phyloP scores from a whole-genome alignment of 2,888 invertebrate genomes.

The Dastarcus helophoroides region DNA sequence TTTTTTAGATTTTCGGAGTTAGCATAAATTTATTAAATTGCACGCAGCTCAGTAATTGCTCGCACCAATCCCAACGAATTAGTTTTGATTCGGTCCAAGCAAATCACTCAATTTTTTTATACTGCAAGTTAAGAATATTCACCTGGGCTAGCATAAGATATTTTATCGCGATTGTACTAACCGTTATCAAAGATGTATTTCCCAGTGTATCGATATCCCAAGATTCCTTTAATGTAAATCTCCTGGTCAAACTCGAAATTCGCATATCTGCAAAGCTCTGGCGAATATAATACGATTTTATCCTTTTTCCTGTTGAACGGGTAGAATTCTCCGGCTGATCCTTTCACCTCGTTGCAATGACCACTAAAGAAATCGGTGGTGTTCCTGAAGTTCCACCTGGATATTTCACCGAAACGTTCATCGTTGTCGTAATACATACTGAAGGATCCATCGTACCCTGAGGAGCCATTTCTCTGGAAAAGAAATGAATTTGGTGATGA shows the following conservation, averaged over 20 bases:
- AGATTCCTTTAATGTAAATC: conserved; percentile 46
- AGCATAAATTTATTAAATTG: too few relatives aligned
- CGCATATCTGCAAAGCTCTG: conserved; percentile 64
- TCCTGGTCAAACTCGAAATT: conserved; percentile 49
- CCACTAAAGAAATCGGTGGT: conserved; percentile 44
- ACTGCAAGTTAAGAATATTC: too few relatives aligned
- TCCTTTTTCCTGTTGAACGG: conserved; percentile 53
- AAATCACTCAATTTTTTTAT: too few relatives aligned
- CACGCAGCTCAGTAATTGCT: too few relatives aligned
- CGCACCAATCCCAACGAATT: too few relatives aligned
- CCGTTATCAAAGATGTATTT: conserved; percentile 58
- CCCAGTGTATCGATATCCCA: conserved; percentile 54
- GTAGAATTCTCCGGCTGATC: conserved; percentile 73
- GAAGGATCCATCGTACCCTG: conserved; percentile 57
- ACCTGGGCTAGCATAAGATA: too few relatives aligned
- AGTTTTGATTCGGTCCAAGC: too few relatives aligned
- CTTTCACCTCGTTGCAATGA: conserved; percentile 51
- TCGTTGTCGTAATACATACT: conserved; percentile 61
- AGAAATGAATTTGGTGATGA: too few relatives aligned
- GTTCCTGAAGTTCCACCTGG: conserved; percentile 59
- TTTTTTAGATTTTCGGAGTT: too few relatives aligned
- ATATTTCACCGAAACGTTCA: conserved; percentile 55
- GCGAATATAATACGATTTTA: conserved; percentile 51
- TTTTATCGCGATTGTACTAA: too few relatives aligned
- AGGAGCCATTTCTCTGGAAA: conserved; percentile 62